Evolutionary conservation across 37 sponge, comb jelly and placozoan species (phyloP).

Genomic region (Amphimedon queenslandica): DNA sequence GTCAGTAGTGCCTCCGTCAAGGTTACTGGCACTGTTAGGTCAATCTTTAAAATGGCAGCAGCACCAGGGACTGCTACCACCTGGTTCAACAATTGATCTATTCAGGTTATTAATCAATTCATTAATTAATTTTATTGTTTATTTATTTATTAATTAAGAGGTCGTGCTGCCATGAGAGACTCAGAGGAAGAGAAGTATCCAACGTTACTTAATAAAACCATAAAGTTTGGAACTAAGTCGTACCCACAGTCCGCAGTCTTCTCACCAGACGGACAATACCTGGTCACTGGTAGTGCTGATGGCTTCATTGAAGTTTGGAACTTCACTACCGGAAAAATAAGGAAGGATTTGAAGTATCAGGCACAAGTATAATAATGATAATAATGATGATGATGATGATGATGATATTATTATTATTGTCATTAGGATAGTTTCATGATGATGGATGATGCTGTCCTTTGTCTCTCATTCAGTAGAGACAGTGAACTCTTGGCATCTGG

Average conservation of each 20-base stretch:
- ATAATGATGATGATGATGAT: too few relatives aligned
- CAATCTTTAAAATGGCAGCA: slow-evolving; percentile 99
- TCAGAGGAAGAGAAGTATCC: slow-evolving; percentile 96
- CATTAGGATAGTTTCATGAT: slow-evolving; percentile 98
- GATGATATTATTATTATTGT: too few relatives aligned
- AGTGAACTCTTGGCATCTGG: slow-evolving; percentile 98
- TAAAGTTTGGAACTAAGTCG: slow-evolving; percentile 94
- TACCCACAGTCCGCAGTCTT: slow-evolving; percentile 86
- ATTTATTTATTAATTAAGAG: too few relatives aligned
- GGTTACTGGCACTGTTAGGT: slow-evolving; percentile 92
- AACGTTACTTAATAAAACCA: slow-evolving; percentile 76
- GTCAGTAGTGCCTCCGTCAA: slow-evolving; percentile 92
- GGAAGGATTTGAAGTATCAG: slow-evolving; percentile 98
- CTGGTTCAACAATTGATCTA: slow-evolving; percentile 60
- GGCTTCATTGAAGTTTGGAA: slow-evolving; percentile 99
- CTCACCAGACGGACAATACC: slow-evolving; percentile 98
- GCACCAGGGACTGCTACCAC: slow-evolving; percentile 90
- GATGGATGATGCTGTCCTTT: slow-evolving; percentile 92
- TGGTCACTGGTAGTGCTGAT: slow-evolving; percentile 95
- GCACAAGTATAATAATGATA: too few relatives aligned
- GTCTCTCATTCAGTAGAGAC: slow-evolving; percentile 89
- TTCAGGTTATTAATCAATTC: slow-evolving; percentile 34
- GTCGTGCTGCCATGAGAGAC: slow-evolving; percentile 80
- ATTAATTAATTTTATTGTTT: too few relatives aligned
- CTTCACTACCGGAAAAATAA: slow-evolving; percentile 95